Base-by-base conservation (phyloP, 2,888 invertebrate genomes). In the Ichneumoninae sp. region DNA sequence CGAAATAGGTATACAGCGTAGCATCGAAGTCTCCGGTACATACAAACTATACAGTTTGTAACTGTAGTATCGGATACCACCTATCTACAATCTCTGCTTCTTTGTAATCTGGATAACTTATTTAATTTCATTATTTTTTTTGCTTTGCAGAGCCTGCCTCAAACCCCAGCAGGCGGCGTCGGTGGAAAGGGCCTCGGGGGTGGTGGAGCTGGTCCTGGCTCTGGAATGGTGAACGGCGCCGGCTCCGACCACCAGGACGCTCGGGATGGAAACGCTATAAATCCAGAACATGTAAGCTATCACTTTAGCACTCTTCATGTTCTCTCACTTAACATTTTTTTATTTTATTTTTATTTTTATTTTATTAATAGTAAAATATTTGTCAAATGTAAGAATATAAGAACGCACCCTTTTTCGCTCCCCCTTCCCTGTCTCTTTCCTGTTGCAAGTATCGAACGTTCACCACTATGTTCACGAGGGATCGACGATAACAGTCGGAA, bases 91-190 rank as follows among this genome's bases (percentile, higher is more conserved):
- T n/a, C 62, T 30, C 30, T 33, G 30, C 30, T n/a, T 30, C 33
- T n/a, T 33, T 30, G 33, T 6, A 33, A 33, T 62, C n/a, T 33
- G 30, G 30, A 62, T 62, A 33, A 26, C 10, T 57, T 26, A 57
- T 26, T 57, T 57, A 26, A 57, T 57, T 13, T 2, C 16, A 26
- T 68, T n/a, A 50, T 52, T 54, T 47, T 68, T 81, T 87, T 88
- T 85, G 82, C 86, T 86, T 93, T 94, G 26, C 94, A 95, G 95
- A 95, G 95, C 90, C 93, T 95, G 91, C 95, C 95, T 52, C 95
- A 95, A 93, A 95, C 95, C 85, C 95, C 95, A 66, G 95, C 94
- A 86, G 93, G 93, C 79, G 91, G 93, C 87, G 90, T 91, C 82
- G 90, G 91, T 82, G 91, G 90, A 40, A 94, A 93, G 87, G 91